Evolutionary conservation across 2,888 invertebrate genomes (phyloP), one percentile per base, ranked within the genome.

Genomic region (Drosophila meridionalis): DNA sequence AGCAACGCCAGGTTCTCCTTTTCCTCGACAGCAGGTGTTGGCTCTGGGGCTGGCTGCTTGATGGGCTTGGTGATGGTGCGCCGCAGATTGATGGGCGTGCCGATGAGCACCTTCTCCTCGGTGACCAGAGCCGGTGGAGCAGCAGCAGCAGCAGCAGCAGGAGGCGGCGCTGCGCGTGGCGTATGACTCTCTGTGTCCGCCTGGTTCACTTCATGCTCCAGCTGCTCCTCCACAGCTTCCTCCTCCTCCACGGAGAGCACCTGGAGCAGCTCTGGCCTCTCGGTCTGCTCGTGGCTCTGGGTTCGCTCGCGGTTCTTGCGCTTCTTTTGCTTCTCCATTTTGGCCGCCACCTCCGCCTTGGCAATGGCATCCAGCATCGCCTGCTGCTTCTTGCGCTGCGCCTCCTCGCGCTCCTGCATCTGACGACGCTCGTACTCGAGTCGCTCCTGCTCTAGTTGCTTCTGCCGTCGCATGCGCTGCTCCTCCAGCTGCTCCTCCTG

Each of bases 401-500:
- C 94, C 75, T 96, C 94, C 93, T 96, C 95, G 81, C 96, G 96
- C 83, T 97, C 96, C 86, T 95, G 94, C 20, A 94, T 92, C 76
- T 94, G 93, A 61, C 94, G 94, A 73, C 96, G 95, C 91, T 98
- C 98, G 78, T 95, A 94, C 88, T 97, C 96, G 77, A 96, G 93
- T 73, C 96, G 95, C 82, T 95, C 93, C 68, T 95, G 94, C 83
- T 97, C 96, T 72, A 95, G 93, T 93, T 96, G 96, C 87, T 96
- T 95, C 90, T 98, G 97, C 50, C 95, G 94, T 76, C 95, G 95
- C 72, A 98, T 94, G 72, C 97, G 94, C 75, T 96, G 94, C 89
- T 98, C 98, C 92, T 98, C 98, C 78, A 96, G 94, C 79, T 95
- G 94, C 92, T 98, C 98, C 92, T 98, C 97, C 85, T 94, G 94